Base-by-base conservation (phyloP, 1,140 invertebrate genomes). In the Diorhabda elongata region DNA sequence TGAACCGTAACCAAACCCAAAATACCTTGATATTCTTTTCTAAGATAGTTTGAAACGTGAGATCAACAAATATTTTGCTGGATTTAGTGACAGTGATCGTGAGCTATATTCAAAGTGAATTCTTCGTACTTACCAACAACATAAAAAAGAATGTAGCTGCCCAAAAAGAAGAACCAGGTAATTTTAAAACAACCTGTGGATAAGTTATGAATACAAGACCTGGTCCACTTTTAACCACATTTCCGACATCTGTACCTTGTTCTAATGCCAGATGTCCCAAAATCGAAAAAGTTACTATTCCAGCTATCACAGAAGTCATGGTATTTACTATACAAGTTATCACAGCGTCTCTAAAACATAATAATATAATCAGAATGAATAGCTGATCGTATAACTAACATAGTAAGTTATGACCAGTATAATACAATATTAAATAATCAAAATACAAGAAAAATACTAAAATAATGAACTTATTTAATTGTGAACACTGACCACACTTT, bases 151-250 rank as follows among this genome's bases (percentile, higher is more conserved):
- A 89, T 44, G 87, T 84, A 8, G 83, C 79, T 2, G 88, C 84
- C 88, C 88, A 89, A 61, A 87, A 76, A 3, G 87, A 82, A 7
- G 87, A 84, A 42, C 86, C 87, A 2, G 88, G 88, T 47, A 90
- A 79, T 75, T 88, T 86, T 2, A 88, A 76, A 41, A 90, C 87
- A 60, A 88, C 88, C 78, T 89, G 87, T 0, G 88, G 89, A 80
- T 90, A 89, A 3, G 88, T 88, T 45, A 90, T 83, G 74, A 90
- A 90, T 41, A 89, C 88, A 3, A 90, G 79, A 9, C 89, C 89
- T 9, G 88, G 89, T 3, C 88, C 88, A 68, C 83, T 86, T 69
- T 86, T 85, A 2, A 89, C 87, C 4, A 89, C 88, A 45, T 85
- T 77, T 2, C 78, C 81, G 3, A 89, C 87, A 26, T 81, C 71